phyloP scores from a whole-genome alignment of 2,113 vertebrate species.

The Paracanthobrama guichenoti region DNA sequence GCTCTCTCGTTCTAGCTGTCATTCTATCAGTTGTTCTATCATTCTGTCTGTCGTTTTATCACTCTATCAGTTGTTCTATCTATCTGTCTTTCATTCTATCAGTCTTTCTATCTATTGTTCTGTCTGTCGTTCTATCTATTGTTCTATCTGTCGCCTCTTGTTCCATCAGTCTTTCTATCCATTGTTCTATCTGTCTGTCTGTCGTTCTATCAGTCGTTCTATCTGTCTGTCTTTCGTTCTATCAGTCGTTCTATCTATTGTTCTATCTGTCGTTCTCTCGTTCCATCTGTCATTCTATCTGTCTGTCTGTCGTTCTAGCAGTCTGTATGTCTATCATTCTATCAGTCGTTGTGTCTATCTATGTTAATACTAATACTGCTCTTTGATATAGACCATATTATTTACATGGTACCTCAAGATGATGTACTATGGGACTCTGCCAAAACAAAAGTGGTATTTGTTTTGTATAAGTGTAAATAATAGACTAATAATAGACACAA shows the following conservation, averaged over 20 bases:
- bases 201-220: neutral
- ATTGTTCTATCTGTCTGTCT: neutral
- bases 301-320: neutral
- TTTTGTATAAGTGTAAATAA: neutral
- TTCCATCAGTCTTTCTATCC: neutral
- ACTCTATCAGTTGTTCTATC: rapidly evolving
- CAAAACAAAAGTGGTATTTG: neutral
- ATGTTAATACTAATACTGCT: no score
- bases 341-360: no score
- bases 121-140: rapidly evolving
- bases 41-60: no score
- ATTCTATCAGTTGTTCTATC: no score
- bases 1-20: neutral
- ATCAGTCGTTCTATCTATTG: rapidly evolving
- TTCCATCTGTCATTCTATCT: neutral
- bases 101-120: no score
- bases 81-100: no score
- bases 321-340: no score
- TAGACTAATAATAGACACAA: neutral
- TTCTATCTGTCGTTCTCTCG: no score
- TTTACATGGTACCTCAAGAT: neutral
- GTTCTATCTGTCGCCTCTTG: neutral
- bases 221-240: no score
- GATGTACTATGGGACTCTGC: neutral
- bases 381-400: no score